Evolutionary conservation across 2,888 invertebrate species (phyloP), one percentile per base, ranked within the genome.

Genomic region (Norana najaformis): DNA sequence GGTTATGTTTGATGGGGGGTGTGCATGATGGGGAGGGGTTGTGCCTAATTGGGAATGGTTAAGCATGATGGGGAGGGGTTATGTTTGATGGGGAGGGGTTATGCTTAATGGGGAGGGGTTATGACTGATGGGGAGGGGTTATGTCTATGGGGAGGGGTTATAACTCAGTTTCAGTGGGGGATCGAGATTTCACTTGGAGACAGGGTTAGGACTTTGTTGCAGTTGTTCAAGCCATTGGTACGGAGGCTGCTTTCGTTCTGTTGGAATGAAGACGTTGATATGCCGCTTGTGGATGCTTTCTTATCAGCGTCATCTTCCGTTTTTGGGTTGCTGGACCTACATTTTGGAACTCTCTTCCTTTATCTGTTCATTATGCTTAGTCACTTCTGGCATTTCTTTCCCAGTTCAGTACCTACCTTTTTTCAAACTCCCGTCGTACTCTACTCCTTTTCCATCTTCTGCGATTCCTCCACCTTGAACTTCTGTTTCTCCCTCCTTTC

Each of bases 311-410:
- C 69, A 16, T 16, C 1, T 11, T 8, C 69, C n/a, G 0, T 11
- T 8, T 20, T 47, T 47, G 47, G 20, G 23, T 5, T 47, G 4
- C 13, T 47, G 5, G n/a, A n/a, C n/a, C n/a, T n/a, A n/a, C n/a
- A n/a, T n/a, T n/a, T n/a, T n/a, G n/a, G n/a, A n/a, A n/a, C 85
- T 34, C 85, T 89, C 38, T 35, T 82, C 82, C 39, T 82, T 37
- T 35, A 35, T 82, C 89, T 89, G 23, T 37, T 37, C 37, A n/a
- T n/a, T n/a, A n/a, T n/a, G n/a, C n/a, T n/a, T n/a, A n/a, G n/a
- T n/a, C n/a, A n/a, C n/a, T n/a, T n/a, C n/a, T n/a, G n/a, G n/a
- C 23, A 18, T 16, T 89, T 82, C 18, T 83, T 83, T 41, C 38
- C 30, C n/a, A n/a, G n/a, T n/a, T 36, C 35, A 23, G 35, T 83